Base-by-base conservation (phyloP, 1,140 invertebrate genomes). In the Brachystomella parvula region DNA sequence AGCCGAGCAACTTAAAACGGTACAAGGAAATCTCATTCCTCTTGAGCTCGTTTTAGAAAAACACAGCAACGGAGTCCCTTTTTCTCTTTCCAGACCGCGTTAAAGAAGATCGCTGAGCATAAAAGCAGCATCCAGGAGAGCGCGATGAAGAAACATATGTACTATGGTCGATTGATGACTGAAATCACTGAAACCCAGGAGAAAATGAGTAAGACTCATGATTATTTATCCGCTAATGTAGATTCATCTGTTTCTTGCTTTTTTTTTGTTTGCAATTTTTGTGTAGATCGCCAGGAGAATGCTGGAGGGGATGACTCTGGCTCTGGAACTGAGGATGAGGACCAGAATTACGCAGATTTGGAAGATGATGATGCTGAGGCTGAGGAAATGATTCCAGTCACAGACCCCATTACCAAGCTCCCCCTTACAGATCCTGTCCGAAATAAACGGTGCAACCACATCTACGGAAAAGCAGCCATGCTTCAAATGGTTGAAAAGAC, bases 381-480 rank as follows among this genome's bases (percentile, higher is more conserved):
- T 15, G n/a, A 47, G 3, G 66, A 64, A 56, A 47, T 60, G 19
- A 68, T 65, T 33, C 66, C 63, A 6, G 35, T 35, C 12, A 32
- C 56, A 17, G 66, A 68, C 47, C 66, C 66, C 3, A 68, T 68
- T 33, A 59, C 62, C 2, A 68, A 68, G 39, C 29, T n/a, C 15
- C 35, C 62, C 2, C 30, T 68, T 12, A 39, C 53, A 17, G 66
- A 68, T 47, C 66, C 66, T 2, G n/a, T 58, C 2, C 21, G 63
- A 28, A 68, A 68, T 31, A 56, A 29, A 35, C 28, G n/a, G 17
- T 68, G 66, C 35, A 44, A 35, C 17, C 66, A 68, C 53, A 65
- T 68, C 60, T 68, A 68, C 56, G 66, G 66, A 1, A 64, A 65
- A 30, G 53, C 62, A 6, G 21, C 66, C 1, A 68, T 68, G 21